phyloP scores from a whole-genome alignment of 1,140 invertebrate genomes.

The Anastrepha obliqua region DNA sequence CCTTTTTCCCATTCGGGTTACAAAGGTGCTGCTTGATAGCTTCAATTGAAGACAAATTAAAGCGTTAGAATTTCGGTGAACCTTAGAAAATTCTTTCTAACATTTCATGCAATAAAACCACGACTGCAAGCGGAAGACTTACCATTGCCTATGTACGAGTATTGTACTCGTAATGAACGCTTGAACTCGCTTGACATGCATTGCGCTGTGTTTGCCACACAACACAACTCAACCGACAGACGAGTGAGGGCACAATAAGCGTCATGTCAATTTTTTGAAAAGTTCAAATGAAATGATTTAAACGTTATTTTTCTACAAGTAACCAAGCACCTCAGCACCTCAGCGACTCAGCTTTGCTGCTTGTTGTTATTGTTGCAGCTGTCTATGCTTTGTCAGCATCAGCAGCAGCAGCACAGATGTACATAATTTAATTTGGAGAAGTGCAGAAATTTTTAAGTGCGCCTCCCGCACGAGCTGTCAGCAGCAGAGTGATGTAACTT shows the following conservation, averaged over 20 bases:
- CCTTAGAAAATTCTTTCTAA: not conserved
- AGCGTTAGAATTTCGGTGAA: not conserved
- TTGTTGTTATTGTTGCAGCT: not conserved
- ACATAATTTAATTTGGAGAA: conserved; percentile 28
- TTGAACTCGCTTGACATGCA: not conserved
- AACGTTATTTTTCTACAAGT: conserved; percentile 4
- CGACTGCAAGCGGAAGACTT: not conserved
- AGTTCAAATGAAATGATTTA: conserved; percentile 31
- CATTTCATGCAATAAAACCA: too few species aligned
- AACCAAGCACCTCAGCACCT: not conserved
- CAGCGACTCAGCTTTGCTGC: not conserved
- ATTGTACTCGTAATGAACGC: not conserved
- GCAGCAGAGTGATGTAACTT: conserved; percentile 35
- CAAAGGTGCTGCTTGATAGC: not conserved
- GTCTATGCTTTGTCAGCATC: not conserved
- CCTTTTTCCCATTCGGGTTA: not conserved
- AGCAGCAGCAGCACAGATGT: not conserved
- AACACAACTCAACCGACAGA: not conserved
- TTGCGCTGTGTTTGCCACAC: not conserved
- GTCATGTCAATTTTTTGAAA: conserved; percentile 38
- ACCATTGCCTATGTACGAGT: too few species aligned
- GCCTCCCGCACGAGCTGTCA: conserved; percentile 41
- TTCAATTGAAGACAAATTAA: not conserved
- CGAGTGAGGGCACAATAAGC: not conserved
- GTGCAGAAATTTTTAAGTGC: conserved; percentile 29